Evolutionary conservation across 2,797 vertebrate genomes (phyloP).

Genomic region (Sebastes oblongus): DNA sequence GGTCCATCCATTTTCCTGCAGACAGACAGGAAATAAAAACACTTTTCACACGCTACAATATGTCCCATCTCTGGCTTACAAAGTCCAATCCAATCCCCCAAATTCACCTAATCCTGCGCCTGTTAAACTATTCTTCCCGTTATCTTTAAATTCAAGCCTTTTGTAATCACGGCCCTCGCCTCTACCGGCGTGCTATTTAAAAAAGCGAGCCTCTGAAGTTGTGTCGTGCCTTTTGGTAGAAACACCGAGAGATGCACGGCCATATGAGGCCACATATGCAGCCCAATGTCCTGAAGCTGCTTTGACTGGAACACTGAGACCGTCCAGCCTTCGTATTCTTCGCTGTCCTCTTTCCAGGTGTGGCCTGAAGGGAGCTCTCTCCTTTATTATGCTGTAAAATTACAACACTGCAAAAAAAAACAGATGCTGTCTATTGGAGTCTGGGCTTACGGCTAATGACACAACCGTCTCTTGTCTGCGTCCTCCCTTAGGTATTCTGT

Average conservation of each 20-base stretch:
- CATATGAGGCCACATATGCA: conserved; percentile 16
- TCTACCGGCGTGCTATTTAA: conserved; percentile 4
- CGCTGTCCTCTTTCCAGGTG: conserved; percentile 56
- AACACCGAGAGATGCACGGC: conserved; percentile 13
- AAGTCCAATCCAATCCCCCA: conserved; percentile 43
- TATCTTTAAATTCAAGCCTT: conserved; percentile 53
- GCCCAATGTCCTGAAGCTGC: conserved; percentile 14
- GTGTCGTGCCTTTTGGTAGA: conserved; percentile 24
- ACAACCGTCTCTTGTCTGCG: conserved; percentile 63
- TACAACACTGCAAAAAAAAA: conserved; percentile 49
- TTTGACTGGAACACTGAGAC: conserved; percentile 38
- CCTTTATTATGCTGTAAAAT: conserved; percentile 73
- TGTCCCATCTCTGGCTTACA: conserved; percentile 45
- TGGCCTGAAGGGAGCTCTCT: conserved; percentile 48
- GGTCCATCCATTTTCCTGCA: conserved; percentile 90
- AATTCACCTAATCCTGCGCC: conserved; percentile 54
- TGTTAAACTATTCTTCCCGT: conserved; percentile 52
- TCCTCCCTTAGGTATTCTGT: conserved; percentile 71
- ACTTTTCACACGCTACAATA: conserved; percentile 50
- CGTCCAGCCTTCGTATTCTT: conserved; percentile 36
- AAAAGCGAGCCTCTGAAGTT: conserved; percentile 15
- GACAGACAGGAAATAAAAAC: conserved; percentile 53
- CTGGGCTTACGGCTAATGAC: conserved; percentile 63
- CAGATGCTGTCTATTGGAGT: conserved; percentile 66
- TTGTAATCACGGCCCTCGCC: conserved; percentile 26